phyloP scores from a whole-genome alignment of 1,140 invertebrate genomes.

The Globodera ellingtonae region DNA sequence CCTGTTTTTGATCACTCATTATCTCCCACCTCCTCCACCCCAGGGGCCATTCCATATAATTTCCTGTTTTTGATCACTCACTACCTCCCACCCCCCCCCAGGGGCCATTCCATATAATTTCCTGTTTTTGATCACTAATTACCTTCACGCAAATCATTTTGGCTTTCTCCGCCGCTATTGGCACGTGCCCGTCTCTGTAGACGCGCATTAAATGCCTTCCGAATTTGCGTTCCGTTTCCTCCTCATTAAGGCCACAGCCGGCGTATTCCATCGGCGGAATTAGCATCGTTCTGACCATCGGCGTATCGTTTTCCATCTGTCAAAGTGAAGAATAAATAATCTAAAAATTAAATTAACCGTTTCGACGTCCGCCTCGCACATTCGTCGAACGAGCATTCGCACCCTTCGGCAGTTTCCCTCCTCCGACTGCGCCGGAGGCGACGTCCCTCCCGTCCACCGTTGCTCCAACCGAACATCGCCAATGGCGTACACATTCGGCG shows the following conservation, averaged over 20 bases:
- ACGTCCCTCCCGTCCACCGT: slow-evolving; percentile 13
- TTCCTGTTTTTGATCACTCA: neutral
- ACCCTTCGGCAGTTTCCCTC: slow-evolving; percentile 90
- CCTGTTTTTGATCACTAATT: neutral
- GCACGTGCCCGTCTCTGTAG: slow-evolving; percentile 18
- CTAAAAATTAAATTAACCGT: slow-evolving; percentile 20
- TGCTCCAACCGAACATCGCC: slow-evolving; percentile 86
- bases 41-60: too few species aligned
- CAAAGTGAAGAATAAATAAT: neutral
- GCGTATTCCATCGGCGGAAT: slow-evolving; percentile 30
- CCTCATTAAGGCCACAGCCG: slow-evolving; percentile 35
- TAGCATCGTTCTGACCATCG: slow-evolving; percentile 26
- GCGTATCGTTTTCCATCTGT: slow-evolving; percentile 26
- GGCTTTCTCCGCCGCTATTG: slow-evolving; percentile 15
- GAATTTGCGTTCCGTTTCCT: slow-evolving; percentile 32
- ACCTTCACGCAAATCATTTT: slow-evolving; percentile 30
- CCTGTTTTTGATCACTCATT: neutral
- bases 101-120: too few species aligned
- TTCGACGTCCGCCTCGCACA: slow-evolving; percentile 35
- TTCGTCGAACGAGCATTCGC: slow-evolving; percentile 74
- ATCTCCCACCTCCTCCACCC: too few species aligned
- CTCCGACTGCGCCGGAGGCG: slow-evolving; percentile 83
- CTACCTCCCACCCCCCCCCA: neutral
- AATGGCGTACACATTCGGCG: slow-evolving; percentile 85
- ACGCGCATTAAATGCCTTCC: slow-evolving; percentile 36